A percentile compares a stretch with the other conserved stretches of the same genome.
Evolutionary conservation across 1,140 invertebrate species (phyloP).

Genomic region (Trichonephila clavipes): DNA sequence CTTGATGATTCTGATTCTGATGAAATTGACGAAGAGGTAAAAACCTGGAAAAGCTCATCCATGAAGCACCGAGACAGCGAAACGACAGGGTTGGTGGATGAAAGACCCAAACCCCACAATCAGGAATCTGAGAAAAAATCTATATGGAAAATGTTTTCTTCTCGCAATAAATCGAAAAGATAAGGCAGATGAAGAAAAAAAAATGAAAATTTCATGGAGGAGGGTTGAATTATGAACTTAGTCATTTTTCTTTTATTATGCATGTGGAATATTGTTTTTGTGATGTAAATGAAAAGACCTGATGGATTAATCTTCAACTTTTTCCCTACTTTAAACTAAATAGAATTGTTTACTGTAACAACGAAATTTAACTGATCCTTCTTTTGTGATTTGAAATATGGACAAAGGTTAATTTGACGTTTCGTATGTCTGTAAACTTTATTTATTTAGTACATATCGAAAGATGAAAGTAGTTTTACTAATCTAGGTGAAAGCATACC

Average conservation of each 20-base stretch:
- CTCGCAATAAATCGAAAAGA: slow-evolving; percentile 60
- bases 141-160: slow-evolving; percentile 74
- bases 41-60: background rate
- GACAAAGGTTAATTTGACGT: too few species aligned
- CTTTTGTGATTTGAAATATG: too few species aligned
- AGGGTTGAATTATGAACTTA: background rate
- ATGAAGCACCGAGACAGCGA: slow-evolving; percentile 68
- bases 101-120: background rate
- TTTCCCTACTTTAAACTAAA: too few species aligned
- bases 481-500: too few species aligned
- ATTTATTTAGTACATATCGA: too few species aligned
- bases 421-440: too few species aligned
- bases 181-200: background rate
- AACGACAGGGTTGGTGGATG: slow-evolving; percentile 42
- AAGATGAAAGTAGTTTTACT: too few species aligned
- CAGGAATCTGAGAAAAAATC: slow-evolving; percentile 58
- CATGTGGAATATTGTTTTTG: background rate
- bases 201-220: background rate
- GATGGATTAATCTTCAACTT: too few species aligned
- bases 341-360: too few species aligned
- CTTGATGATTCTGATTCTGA: slow-evolving; percentile 59
- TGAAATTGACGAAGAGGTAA: background rate
- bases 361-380: too few species aligned
- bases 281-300: too few species aligned
- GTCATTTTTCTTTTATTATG: background rate